Evolutionary conservation across 2,888 invertebrate species (phyloP).

Genomic region (Rhingia rostrata): DNA sequence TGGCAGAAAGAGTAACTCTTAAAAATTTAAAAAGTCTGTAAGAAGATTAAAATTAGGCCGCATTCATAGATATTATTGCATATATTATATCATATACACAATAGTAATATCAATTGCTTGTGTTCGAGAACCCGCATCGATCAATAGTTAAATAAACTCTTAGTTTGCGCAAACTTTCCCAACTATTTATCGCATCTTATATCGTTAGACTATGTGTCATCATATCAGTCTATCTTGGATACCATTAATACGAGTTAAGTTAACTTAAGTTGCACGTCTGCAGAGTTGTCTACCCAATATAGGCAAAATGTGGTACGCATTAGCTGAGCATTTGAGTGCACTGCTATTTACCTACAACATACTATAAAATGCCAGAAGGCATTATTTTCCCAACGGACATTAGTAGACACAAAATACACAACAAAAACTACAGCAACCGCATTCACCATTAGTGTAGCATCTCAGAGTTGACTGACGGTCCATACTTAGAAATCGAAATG

Average conservation of each 20-base stretch:
- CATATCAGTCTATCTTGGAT: slow-evolving; percentile 40
- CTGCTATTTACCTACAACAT: slow-evolving; percentile 64
- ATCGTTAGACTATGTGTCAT: slow-evolving; percentile 42
- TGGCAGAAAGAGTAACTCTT: too few species aligned
- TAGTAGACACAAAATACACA: slow-evolving; percentile 44
- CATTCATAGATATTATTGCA: too few species aligned
- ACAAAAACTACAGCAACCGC: slow-evolving; percentile 60
- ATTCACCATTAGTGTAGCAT: slow-evolving; percentile 71
- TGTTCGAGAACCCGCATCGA: too few species aligned
- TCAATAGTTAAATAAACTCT: background rate
- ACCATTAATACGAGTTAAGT: slow-evolving; percentile 52
- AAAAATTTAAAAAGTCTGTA: too few species aligned
- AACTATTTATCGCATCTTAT: slow-evolving; percentile 27
- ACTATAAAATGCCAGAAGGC: slow-evolving; percentile 65
- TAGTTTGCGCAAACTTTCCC: slow-evolving; percentile 16
- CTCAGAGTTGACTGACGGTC: slow-evolving; percentile 63
- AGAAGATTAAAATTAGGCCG: too few species aligned
- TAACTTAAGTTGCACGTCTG: slow-evolving; percentile 29
- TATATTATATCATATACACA: too few species aligned
- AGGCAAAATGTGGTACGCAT: slow-evolving; percentile 60
- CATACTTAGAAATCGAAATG: slow-evolving; percentile 46
- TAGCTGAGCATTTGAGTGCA: slow-evolving; percentile 47
- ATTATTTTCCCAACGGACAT: slow-evolving; percentile 54
- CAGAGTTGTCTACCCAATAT: slow-evolving; percentile 49
- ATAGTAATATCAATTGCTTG: too few species aligned